These are phyloP conservation scores for Ephestia elutella DNA, from an alignment of 1,140 invertebrate species.

Conservation along the genomic window DNA sequence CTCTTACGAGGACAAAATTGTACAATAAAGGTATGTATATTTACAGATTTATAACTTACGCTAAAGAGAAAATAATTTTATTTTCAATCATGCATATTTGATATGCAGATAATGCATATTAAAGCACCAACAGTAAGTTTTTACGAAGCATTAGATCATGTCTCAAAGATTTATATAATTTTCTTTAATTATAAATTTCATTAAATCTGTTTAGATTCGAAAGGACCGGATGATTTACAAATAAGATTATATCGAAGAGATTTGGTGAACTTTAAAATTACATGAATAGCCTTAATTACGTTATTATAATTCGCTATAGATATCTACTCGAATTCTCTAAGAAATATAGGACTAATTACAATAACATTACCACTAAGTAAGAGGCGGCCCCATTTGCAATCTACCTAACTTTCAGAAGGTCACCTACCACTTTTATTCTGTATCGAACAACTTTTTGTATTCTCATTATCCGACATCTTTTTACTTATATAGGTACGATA, in stretches of 20 bases:
- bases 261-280: constrained; percentile 62
- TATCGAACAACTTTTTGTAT: not conserved
- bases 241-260: constrained; percentile 30
- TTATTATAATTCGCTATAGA: constrained; percentile 39
- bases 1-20: constrained; percentile 18
- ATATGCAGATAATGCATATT: constrained; percentile 34
- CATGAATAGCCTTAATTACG: constrained; percentile 33
- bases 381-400: constrained; percentile 65
- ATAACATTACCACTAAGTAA: constrained; percentile 48
- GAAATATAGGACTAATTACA: constrained; percentile 44
- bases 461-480: not conserved
- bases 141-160: not conserved
- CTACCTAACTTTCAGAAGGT: constrained; percentile 22
- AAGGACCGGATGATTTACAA: not conserved
- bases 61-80: constrained; percentile 26
- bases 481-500: not conserved
- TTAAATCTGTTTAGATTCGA: not conserved
- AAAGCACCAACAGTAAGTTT: constrained; percentile 32
- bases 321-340: constrained; percentile 43
- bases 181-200: not conserved
- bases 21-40: constrained; percentile 32
- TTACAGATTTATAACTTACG: constrained; percentile 23
- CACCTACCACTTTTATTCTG: not conserved
- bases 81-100: constrained; percentile 36
- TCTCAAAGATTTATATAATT: not conserved